Percentiles rank a stretch among this genome's conserved stretches.
phyloP scores from a whole-genome alignment of 2,797 vertebrate species.

The Perodicticus potto region DNA sequence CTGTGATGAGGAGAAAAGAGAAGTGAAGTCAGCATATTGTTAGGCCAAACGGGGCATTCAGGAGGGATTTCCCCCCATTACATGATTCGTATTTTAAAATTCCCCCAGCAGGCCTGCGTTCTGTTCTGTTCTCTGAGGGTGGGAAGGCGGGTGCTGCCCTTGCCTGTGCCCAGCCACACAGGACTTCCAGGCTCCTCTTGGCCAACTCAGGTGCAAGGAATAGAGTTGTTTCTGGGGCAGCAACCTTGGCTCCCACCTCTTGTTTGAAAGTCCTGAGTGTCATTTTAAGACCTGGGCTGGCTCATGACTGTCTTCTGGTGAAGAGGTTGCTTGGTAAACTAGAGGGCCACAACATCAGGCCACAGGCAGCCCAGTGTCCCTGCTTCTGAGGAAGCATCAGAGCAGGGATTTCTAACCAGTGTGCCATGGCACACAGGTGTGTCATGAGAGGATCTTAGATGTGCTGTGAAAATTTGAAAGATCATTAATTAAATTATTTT shows the following conservation, averaged over 20 bases:
- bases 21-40: background rate
- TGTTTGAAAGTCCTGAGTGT: background rate
- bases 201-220: background rate
- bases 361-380: background rate
- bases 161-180: fast-evolving
- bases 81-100: slow-evolving; percentile 18
- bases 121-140: background rate
- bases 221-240: background rate
- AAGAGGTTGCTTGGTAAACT: background rate
- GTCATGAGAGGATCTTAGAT: no score
- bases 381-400: background rate
- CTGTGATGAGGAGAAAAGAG: background rate
- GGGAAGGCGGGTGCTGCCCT: background rate
- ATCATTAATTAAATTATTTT: no score
- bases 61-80: background rate
- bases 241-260: background rate
- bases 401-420: no score
- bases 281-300: background rate
- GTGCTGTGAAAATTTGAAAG: no score
- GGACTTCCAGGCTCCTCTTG: background rate
- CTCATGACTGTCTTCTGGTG: background rate
- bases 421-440: no score
- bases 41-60: background rate
- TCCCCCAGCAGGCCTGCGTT: fast-evolving
- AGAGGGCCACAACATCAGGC: background rate